Percentiles rank a stretch among this genome's conserved stretches.
phyloP scores from a whole-genome alignment of 30 jellyfish, hydroid and myxozoan species.

The Aurelia sp. region DNA sequence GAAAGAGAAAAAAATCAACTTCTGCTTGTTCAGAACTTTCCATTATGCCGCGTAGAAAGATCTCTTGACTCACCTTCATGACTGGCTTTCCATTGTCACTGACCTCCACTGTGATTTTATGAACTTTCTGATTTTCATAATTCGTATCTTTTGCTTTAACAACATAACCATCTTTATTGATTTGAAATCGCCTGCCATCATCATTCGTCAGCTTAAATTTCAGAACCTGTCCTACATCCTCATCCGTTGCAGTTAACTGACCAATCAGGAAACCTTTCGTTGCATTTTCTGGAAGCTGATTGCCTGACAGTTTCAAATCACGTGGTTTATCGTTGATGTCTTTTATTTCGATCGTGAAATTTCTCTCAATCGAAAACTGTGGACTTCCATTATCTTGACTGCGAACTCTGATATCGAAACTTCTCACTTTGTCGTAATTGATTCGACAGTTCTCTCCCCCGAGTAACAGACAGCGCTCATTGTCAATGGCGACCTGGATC shows the following conservation, averaged over 20 bases:
- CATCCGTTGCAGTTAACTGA: constrained; percentile 72
- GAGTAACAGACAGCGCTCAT: constrained; percentile 40
- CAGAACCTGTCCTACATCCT: constrained; percentile 69
- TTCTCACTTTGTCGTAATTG: constrained; percentile 62
- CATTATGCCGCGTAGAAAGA: too few relatives aligned
- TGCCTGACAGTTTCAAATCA: constrained; percentile 60
- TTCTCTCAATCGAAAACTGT: constrained; percentile 29
- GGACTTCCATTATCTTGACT: constrained; percentile 85
- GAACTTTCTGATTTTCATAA: constrained; percentile 70
- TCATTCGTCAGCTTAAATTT: constrained; percentile 63
- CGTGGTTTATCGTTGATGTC: constrained; percentile 86
- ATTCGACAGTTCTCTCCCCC: constrained; percentile 74
- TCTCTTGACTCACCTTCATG: constrained; percentile 23
- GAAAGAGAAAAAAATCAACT: too few relatives aligned
- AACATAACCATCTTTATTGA: constrained; percentile 29
- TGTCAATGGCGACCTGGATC: constrained; percentile 73
- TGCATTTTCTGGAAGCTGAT: constrained; percentile 68
- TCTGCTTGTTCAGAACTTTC: too few relatives aligned
- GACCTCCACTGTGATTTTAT: constrained; percentile 65
- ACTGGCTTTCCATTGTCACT: constrained; percentile 86
- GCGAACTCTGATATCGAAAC: constrained; percentile 27
- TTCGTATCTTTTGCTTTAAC: constrained; percentile 66
- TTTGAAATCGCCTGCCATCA: constrained; percentile 62
- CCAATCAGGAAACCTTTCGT: constrained; percentile 78
- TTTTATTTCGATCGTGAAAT: constrained; percentile 23